phyloP scores from a whole-genome alignment of 1,140 invertebrate species.

The Drosophila kurseongensis region DNA sequence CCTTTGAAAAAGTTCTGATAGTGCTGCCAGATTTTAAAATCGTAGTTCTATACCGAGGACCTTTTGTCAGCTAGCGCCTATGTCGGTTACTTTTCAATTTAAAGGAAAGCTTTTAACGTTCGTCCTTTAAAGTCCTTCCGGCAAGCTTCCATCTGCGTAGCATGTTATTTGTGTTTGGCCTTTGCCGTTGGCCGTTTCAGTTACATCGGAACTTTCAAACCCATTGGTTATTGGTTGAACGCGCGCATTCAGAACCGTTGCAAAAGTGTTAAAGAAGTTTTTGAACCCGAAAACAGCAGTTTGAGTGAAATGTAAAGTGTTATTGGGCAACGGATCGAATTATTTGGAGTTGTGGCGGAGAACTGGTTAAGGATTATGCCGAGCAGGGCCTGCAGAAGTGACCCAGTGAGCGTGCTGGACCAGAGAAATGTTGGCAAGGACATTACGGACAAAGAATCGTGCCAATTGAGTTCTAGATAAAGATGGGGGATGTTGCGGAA shows the following conservation, averaged over 20 bases:
- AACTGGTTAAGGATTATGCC: background rate
- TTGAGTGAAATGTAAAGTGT: constrained; percentile 49
- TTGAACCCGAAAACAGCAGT: constrained; percentile 64
- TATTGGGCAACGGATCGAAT: constrained; percentile 30
- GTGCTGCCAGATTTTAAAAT: background rate
- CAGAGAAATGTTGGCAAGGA: constrained; percentile 55
- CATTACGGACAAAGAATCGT: constrained; percentile 70
- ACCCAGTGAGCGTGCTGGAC: constrained; percentile 37
- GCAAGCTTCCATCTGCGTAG: constrained; percentile 32
- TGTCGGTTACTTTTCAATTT: constrained; percentile 35
- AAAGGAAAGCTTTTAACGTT: constrained; percentile 12
- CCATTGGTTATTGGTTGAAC: constrained; percentile 42
- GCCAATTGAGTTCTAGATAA: constrained; percentile 8
- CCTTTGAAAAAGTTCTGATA: background rate
- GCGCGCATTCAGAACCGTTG: constrained; percentile 42
- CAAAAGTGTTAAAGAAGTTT: constrained; percentile 51
- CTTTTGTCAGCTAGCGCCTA: background rate
- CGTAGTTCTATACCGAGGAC: background rate
- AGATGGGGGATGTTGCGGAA: constrained; percentile 46
- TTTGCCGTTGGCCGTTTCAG: constrained; percentile 58
- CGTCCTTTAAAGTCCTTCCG: constrained; percentile 51
- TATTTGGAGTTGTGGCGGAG: background rate
- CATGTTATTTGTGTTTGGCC: constrained; percentile 13
- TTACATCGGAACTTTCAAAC: constrained; percentile 75
- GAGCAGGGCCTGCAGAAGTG: constrained; percentile 19